Evolutionary conservation across 2,888 invertebrate species (phyloP).

Genomic region (Odontomyia ornata): DNA sequence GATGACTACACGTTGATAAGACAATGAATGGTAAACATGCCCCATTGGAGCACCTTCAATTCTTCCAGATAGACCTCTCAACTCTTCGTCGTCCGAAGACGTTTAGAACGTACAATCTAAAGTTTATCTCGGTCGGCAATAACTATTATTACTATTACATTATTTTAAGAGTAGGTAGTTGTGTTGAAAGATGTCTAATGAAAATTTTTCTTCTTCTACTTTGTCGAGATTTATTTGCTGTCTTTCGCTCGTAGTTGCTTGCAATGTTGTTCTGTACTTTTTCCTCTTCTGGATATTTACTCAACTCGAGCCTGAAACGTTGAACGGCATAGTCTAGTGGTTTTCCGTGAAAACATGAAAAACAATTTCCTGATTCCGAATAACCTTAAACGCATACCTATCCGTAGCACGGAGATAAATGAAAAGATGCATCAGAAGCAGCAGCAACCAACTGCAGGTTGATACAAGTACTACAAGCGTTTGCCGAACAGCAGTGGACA

Average conservation of each 20-base stretch:
- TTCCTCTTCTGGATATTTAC: background rate
- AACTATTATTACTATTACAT: conserved; percentile 41
- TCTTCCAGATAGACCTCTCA: background rate
- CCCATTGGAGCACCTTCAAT: background rate
- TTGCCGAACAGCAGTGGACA: background rate
- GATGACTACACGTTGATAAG: conserved; percentile 27
- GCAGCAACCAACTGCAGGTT: conserved; percentile 15
- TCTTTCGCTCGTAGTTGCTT: background rate
- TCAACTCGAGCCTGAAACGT: background rate
- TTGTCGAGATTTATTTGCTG: background rate
- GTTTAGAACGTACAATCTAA: background rate
- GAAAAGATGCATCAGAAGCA: background rate
- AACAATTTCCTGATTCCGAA: conserved; percentile 42
- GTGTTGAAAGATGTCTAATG: conserved; percentile 36
- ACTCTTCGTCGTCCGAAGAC: background rate
- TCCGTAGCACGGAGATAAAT: conserved; percentile 5
- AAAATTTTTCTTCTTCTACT: conserved; percentile 9
- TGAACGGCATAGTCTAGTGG: background rate
- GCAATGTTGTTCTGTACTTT: background rate
- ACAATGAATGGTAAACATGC: conserved; percentile 25
- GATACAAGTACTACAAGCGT: background rate
- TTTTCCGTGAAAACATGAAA: conserved; percentile 42
- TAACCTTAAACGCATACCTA: conserved; percentile 32
- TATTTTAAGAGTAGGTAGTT: conserved; percentile 19
- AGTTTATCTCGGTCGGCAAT: conserved; percentile 16